These are phyloP conservation scores for Ferrisia virgata DNA, from an alignment of 2,888 invertebrate genomes.

Conservation along the genomic window DNA sequence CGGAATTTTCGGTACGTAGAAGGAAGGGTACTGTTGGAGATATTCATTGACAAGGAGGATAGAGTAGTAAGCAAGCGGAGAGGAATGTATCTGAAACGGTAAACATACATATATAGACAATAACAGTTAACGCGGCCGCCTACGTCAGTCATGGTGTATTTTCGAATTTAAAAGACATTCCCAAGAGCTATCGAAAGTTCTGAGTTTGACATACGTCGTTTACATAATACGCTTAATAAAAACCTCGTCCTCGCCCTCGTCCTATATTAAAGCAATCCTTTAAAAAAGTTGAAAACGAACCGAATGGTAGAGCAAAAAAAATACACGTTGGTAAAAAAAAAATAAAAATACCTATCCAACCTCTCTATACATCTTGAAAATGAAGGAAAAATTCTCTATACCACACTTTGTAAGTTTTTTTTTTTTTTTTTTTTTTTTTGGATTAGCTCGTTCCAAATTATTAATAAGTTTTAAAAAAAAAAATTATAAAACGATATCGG, in stretches of 20 bases:
- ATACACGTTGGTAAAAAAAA: too few species aligned
- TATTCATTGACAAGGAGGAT: not conserved
- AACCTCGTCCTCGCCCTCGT: not conserved
- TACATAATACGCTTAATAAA: not conserved
- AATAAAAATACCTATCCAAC: too few species aligned
- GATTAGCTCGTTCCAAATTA: not conserved
- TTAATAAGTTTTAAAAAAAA: not conserved
- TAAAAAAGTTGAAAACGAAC: too few species aligned
- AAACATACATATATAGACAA: not conserved
- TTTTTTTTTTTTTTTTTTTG: too few species aligned
- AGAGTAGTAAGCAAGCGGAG: too few species aligned
- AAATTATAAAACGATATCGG: not conserved
- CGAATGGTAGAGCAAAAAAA: too few species aligned
- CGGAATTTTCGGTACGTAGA: not conserved
- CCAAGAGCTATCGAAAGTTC: slow-evolving; percentile 5
- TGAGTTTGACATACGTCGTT: slow-evolving; percentile 6
- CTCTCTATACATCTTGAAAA: not conserved
- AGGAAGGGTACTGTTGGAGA: not conserved
- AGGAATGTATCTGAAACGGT: too few species aligned
- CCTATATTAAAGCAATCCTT: not conserved
- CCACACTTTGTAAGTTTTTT: not conserved
- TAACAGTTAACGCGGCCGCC: slow-evolving; percentile 3
- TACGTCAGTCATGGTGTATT: not conserved
- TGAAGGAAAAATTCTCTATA: not conserved
- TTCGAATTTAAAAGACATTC: slow-evolving; percentile 14